phyloP scores from a whole-genome alignment of 2,888 invertebrate genomes.

The Trissolcus brochymenae region DNA sequence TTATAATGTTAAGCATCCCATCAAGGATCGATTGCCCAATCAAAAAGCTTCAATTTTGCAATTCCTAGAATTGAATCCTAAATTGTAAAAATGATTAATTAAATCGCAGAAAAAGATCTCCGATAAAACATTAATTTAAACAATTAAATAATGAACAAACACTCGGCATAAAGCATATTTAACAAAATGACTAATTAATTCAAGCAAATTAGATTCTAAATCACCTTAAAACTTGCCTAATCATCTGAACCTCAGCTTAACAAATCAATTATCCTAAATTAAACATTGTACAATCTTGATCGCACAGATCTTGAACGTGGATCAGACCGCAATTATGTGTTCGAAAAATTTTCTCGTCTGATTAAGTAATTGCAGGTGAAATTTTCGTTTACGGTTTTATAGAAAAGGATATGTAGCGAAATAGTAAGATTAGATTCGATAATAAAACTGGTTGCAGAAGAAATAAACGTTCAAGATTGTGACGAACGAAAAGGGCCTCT shows the following conservation, averaged over 20 bases:
- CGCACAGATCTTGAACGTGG: background rate
- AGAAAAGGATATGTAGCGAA: background rate
- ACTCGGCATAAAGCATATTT: no score
- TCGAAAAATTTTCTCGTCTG: constrained; percentile 23
- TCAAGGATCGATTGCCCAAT: no score
- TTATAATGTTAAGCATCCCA: constrained; percentile 2
- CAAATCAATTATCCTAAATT: constrained; percentile 39
- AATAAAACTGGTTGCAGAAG: no score
- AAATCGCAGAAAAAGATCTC: no score
- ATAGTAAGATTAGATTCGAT: background rate
- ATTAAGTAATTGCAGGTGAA: constrained; percentile 22
- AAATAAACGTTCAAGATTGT: no score
- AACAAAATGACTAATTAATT: no score
- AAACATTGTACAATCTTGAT: constrained; percentile 43
- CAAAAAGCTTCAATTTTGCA: no score
- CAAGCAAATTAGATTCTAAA: no score
- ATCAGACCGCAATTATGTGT: constrained; percentile 13
- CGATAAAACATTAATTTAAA: no score
- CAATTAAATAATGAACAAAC: no score
- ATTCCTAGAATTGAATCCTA: background rate
- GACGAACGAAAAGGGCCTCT: no score
- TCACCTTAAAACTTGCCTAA: constrained; percentile 12
- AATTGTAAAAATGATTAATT: no score
- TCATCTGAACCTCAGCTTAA: constrained; percentile 13
- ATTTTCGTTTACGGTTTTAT: background rate